Conservation (phyloP, 2,113 vertebrate species). For the mouse (Mus musculus) region GRCm39 chr10:86299501-86300000, state of each 20-base stretch:
- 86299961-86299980: background rate
- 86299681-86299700: background rate
- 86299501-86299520: background rate
- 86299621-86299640: background rate
- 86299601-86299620: background rate
- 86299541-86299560: background rate
- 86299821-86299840: background rate
- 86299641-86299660: background rate
- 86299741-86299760: background rate
- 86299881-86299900: constrained; percentile 72
- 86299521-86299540: background rate
- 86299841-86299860: background rate
- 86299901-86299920: background rate
- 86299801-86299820: background rate
- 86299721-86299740: constrained; percentile 26
- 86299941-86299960: background rate
- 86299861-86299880: constrained; percentile 84
- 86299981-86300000: background rate
- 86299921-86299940: background rate
- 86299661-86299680: background rate
- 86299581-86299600: background rate
- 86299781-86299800: constrained; percentile 45
- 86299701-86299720: constrained; percentile 67
- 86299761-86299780: constrained; percentile 34
- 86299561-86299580: background rate